A percentile compares a stretch with the other conserved stretches of the same genome.
Evolutionary conservation across 1,140 invertebrate species (phyloP).

Genomic region (Pectinophora gossypiella): DNA sequence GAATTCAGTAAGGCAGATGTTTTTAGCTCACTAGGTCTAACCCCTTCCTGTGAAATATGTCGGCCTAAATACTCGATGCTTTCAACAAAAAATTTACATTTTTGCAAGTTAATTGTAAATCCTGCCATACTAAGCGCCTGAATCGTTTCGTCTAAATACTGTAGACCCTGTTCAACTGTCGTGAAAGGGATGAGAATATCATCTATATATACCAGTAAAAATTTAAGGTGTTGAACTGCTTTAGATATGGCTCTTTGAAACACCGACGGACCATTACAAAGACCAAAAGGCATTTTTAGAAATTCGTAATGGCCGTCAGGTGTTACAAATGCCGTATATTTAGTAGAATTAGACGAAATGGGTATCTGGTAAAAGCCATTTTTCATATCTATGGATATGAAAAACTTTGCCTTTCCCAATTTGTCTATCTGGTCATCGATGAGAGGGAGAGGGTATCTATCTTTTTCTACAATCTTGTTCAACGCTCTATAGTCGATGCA

Average conservation of each 20-base stretch:
- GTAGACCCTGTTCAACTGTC: constrained; percentile 41
- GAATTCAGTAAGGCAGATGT: constrained; percentile 18
- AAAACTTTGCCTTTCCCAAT: background rate
- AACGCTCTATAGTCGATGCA: constrained; percentile 6
- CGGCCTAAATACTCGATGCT: constrained; percentile 13
- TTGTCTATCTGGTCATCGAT: too few species aligned
- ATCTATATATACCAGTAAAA: constrained; percentile 22
- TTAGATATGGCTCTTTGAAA: constrained; percentile 31
- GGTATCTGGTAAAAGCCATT: background rate
- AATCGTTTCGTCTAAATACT: constrained; percentile 28
- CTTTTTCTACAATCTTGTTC: constrained; percentile 33
- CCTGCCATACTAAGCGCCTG: constrained; percentile 10
- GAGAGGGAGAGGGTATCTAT: constrained; percentile 65
- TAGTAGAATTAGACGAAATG: background rate
- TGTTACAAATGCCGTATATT: background rate
- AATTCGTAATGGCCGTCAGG: constrained; percentile 18
- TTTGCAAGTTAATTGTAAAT: constrained; percentile 11
- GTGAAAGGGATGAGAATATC: constrained; percentile 51
- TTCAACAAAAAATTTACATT: constrained; percentile 4
- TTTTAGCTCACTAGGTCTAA: constrained; percentile 13
- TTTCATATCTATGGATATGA: constrained; percentile 1
- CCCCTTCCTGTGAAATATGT: constrained; percentile 7
- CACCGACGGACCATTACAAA: constrained; percentile 22
- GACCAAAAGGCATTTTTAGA: constrained; percentile 46
- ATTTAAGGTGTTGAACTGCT: constrained; percentile 6